Conservation (phyloP, 2,888 invertebrate genomes). For the Melieria crassipennis region DNA sequence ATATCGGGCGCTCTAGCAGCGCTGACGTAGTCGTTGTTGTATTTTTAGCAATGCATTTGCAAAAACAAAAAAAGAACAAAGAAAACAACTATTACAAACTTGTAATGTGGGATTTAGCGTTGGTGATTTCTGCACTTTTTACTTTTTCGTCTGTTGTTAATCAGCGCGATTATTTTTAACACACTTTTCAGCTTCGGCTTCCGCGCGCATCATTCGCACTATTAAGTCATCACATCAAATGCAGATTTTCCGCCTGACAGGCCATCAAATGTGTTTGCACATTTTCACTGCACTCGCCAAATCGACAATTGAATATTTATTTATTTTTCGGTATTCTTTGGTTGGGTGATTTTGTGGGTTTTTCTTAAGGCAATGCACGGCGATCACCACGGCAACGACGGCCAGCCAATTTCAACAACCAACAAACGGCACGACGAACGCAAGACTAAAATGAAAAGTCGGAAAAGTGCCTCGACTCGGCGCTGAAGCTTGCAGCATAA, state of each 20-base stretch:
- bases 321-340: neutral
- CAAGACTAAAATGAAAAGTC: conserved; percentile 47
- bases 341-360: neutral
- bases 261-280: too few relatives aligned
- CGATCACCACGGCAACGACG: conserved; percentile 28
- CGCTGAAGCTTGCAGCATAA: conserved; percentile 16
- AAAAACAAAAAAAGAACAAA: neutral
- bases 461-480: conserved; percentile 39
- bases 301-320: neutral
- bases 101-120: conserved; percentile 17
- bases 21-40: conserved; percentile 30
- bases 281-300: too few relatives aligned
- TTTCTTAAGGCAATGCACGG: too few relatives aligned
- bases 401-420: conserved; percentile 17
- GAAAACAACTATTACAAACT: conserved; percentile 6
- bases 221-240: neutral
- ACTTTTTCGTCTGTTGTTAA: neutral
- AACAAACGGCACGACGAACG: conserved; percentile 42
- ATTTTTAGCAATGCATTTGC: conserved; percentile 30
- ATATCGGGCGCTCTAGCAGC: neutral
- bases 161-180: neutral
- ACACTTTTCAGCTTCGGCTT: neutral
- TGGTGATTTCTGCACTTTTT: neutral
- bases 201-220: neutral
- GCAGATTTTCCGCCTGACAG: neutral